Percentiles rank a stretch among this genome's conserved stretches.
Conservation (phyloP, 2,113 vertebrate species). For the Phocoena phocoena region DNA sequence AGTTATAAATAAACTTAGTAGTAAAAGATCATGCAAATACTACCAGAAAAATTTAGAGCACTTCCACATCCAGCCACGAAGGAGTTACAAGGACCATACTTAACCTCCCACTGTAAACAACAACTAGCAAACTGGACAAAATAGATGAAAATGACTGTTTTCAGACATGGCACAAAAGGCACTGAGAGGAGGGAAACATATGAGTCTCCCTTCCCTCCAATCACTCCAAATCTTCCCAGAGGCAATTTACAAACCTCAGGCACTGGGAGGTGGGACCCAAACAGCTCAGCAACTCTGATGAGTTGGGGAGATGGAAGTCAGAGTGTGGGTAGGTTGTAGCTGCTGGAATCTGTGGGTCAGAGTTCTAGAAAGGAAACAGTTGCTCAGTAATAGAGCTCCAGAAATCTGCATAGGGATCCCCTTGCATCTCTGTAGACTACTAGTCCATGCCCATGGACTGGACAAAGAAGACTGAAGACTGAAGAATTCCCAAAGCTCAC, state of each 20-base stretch:
- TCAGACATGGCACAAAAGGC: neutral
- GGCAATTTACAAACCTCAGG: no score
- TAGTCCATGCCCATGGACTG: no score
- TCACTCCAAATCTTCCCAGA: neutral
- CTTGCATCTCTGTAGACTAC: rapidly evolving
- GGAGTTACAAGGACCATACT: no score
- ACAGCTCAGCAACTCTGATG: neutral
- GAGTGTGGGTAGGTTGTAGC: no score
- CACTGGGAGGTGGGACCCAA: no score
- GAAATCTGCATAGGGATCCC: rapidly evolving
- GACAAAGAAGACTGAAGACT: neutral
- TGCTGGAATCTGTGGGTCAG: no score
- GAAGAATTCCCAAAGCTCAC: neutral
- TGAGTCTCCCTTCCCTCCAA: neutral
- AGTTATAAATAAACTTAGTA: neutral
- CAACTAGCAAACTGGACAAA: no score
- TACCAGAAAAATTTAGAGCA: neutral
- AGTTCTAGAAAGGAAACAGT: neutral
- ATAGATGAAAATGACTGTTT: neutral
- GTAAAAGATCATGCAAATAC: neutral
- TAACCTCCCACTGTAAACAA: neutral
- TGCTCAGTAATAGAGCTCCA: neutral
- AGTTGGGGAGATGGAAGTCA: neutral
- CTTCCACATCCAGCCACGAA: neutral
- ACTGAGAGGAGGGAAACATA: neutral